These are phyloP conservation scores for Argopecten irradians DNA, from an alignment of 1,140 invertebrate species.

Conservation along the genomic window DNA sequence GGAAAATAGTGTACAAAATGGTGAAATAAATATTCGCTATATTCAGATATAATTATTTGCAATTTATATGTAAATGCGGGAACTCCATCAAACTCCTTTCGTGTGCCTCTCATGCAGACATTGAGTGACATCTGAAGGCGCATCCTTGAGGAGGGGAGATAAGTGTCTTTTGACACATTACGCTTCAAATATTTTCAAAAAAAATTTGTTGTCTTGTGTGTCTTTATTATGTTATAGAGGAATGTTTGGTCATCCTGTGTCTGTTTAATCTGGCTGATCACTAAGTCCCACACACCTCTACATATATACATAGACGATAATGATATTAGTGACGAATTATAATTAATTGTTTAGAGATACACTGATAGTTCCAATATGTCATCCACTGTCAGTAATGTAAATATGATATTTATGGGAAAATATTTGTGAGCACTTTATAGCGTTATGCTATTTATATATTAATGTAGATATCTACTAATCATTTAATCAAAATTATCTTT, in stretches of 20 bases:
- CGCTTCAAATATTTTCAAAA: background rate
- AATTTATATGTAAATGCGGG: too few species aligned
- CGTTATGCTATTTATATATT: background rate
- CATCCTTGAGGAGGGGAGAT: background rate
- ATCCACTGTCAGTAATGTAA: background rate
- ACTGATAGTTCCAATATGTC: background rate
- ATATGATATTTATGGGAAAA: constrained; percentile 19
- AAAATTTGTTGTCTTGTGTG: background rate
- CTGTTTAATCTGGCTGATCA: background rate
- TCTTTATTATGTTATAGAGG: background rate
- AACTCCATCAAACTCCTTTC: too few species aligned
- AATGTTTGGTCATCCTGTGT: background rate
- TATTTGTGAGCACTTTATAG: too few species aligned
- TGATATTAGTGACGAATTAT: background rate
- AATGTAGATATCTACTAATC: background rate
- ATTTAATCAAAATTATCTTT: background rate
- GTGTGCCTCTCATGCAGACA: background rate
- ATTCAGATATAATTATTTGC: too few species aligned
- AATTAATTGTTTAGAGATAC: constrained; percentile 10
- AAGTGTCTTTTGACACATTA: background rate
- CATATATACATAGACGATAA: background rate
- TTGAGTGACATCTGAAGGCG: background rate
- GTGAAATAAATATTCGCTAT: too few species aligned
- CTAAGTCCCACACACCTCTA: background rate
- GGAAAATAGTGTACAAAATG: too few species aligned